Evolutionary conservation across 2,113 vertebrate species (phyloP).

Genomic region (Pedionomus torquatus): DNA sequence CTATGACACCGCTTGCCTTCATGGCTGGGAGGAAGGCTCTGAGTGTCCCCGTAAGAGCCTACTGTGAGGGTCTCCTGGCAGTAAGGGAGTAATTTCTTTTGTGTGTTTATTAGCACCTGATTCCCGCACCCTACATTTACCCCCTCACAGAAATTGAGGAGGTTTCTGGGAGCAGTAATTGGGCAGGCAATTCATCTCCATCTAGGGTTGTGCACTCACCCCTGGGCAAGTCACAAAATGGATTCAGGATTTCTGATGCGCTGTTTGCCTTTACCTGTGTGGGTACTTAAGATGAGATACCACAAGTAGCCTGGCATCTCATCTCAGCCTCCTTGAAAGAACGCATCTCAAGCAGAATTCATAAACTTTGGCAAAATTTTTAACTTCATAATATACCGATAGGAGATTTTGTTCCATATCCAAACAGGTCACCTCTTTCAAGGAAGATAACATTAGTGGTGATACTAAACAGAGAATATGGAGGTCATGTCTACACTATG

Average conservation of each 20-base stretch:
- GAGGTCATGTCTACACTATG: slow-evolving; percentile 29
- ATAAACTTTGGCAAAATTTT: slow-evolving; percentile 20
- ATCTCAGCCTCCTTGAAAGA: neutral
- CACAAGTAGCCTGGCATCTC: neutral
- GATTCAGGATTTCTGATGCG: neutral
- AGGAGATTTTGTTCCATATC: slow-evolving; percentile 15
- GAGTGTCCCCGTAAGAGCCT: neutral
- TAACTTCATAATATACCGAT: slow-evolving; percentile 1
- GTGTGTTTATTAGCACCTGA: neutral
- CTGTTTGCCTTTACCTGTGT: neutral
- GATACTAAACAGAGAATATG: slow-evolving; percentile 34
- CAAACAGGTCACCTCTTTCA: neutral
- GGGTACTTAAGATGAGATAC: neutral
- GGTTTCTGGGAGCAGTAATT: neutral
- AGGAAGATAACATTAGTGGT: slow-evolving; percentile 11
- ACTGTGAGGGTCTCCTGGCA: neutral
- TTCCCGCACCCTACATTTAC: neutral
- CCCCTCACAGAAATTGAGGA: neutral
- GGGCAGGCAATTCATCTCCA: neutral
- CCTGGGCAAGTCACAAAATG: neutral
- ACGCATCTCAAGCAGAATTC: neutral
- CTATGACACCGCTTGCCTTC: neutral
- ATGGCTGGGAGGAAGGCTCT: neutral
- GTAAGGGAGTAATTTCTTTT: neutral
- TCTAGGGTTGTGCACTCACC: neutral